Base-by-base conservation (phyloP, 2,888 invertebrate genomes). In the Scaptomyza reducta region DNA sequence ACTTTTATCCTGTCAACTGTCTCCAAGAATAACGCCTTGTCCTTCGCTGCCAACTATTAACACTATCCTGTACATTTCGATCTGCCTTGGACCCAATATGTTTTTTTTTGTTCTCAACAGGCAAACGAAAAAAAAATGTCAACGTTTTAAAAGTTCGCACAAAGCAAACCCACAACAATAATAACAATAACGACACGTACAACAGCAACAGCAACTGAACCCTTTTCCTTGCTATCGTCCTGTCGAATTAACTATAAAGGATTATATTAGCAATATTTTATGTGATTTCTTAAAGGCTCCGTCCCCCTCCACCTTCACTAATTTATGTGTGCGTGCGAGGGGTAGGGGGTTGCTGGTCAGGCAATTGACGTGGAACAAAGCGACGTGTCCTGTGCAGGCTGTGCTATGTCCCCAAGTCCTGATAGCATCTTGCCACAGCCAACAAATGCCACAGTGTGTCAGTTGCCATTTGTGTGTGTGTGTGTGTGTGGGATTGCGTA, bases 261-360 rank as follows among this genome's bases (percentile, higher is more conserved):
- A 73, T 75, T 75, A 76, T 80, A 78, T 84, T 80, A 80, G 81
- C 76, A 81, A 80, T 80, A 80, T 80, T 80, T 84, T 84, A 80
- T 78, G 70, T 56, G 84, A 78, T 78, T 83, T 69, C 72, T 77
- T 67, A 77, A 69, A 61, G 77, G 71, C 42, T 35, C 38, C 2
- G n/a, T 7, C 6, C 31, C 13, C 13, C 11, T 13, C 50, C 40
- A 63, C 57, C 46, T 25, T 35, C 51, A 55, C 70, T 53, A 73
- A 74, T 53, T 64, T 66, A 51, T 40, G 40, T 63, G 57, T 49
- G 40, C 44, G 49, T 42, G 22, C 22, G 11, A 2, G 11, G 14
- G 11, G 13, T 7, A 3, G 38, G 25, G 40, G 16, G 49, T 25
- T 10, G 40, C 10, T 31, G 73, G 55, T 46, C 68, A 55, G 58